Evolutionary conservation across 92 coral and sea anemone genomes (phyloP).

Genomic region (Heteractis magnifica): DNA sequence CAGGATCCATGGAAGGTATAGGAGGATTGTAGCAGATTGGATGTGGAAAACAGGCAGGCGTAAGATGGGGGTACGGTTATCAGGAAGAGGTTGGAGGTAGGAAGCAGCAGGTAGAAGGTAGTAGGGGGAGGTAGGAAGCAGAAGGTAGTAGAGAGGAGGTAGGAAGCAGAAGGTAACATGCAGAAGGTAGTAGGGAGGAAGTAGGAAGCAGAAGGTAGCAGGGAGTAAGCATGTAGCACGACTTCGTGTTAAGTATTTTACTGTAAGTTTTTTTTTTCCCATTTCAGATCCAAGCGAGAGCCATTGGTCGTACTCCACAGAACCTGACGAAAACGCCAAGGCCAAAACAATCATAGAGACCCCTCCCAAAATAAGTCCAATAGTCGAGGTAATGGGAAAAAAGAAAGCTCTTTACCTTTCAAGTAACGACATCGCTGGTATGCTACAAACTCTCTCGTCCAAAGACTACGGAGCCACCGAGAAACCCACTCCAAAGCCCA

Average conservation of each 20-base stretch:
- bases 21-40: neutral
- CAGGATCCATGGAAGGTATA: neutral
- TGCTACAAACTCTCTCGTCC: slow-evolving; percentile 29
- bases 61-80: too few species aligned
- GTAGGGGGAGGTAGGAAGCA: too few species aligned
- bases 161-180: too few species aligned
- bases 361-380: slow-evolving; percentile 13
- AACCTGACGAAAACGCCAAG: slow-evolving; percentile 28
- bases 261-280: neutral
- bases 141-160: too few species aligned
- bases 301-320: slow-evolving; percentile 33
- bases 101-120: too few species aligned
- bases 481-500: slow-evolving; percentile 11
- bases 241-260: too few species aligned
- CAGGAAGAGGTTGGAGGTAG: too few species aligned
- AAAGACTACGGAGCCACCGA: neutral
- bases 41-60: too few species aligned
- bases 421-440: slow-evolving; percentile 36
- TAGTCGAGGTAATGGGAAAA: slow-evolving; percentile 35
- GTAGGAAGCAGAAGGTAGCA: too few species aligned
- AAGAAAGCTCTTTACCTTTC: slow-evolving; percentile 22
- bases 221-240: too few species aligned
- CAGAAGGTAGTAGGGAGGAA: too few species aligned
- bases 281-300: slow-evolving; percentile 49
- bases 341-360: slow-evolving; percentile 25